Evolutionary conservation across 2,888 invertebrate genomes (phyloP).

Genomic region (Drosophila setosimentum): DNA sequence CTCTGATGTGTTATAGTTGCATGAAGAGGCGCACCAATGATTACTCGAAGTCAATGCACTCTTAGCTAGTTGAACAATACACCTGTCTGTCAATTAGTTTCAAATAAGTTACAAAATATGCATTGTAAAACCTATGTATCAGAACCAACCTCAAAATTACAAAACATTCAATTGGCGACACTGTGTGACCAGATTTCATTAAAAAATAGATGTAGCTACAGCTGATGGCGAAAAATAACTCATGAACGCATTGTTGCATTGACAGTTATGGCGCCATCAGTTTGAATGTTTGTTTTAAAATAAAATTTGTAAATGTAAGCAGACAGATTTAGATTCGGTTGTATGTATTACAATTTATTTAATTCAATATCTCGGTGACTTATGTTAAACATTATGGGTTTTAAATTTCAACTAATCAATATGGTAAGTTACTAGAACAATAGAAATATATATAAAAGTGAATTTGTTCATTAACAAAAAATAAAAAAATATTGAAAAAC

Average conservation of each 20-base stretch:
- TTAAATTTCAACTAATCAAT: constrained; percentile 56
- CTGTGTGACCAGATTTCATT: constrained; percentile 33
- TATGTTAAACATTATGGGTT: constrained; percentile 47
- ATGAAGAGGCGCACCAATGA: not conserved
- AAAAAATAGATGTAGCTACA: constrained; percentile 5
- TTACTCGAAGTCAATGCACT: not conserved
- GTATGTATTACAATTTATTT: constrained; percentile 56
- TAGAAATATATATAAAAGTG: constrained; percentile 23
- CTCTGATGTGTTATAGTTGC: not conserved
- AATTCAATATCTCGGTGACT: constrained; percentile 52
- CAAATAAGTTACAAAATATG: not conserved
- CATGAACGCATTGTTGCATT: constrained; percentile 31
- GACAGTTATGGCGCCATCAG: constrained; percentile 3
- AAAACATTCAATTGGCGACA: constrained; percentile 54
- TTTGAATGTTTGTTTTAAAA: constrained; percentile 2
- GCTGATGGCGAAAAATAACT: constrained; percentile 21
- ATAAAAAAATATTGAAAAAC: constrained; percentile 23
- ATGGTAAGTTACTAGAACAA: constrained; percentile 37
- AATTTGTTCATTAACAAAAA: constrained; percentile 14
- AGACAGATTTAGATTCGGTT: constrained; percentile 1
- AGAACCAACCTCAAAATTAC: constrained; percentile 75
- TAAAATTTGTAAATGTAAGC: not conserved
- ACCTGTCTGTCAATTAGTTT: not conserved
- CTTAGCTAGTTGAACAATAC: not conserved
- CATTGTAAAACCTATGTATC: constrained; percentile 12